Percentiles rank a stretch among this genome's conserved stretches.
phyloP scores from a whole-genome alignment of 2,797 vertebrate genomes.

The Apogon hyalosoma region DNA sequence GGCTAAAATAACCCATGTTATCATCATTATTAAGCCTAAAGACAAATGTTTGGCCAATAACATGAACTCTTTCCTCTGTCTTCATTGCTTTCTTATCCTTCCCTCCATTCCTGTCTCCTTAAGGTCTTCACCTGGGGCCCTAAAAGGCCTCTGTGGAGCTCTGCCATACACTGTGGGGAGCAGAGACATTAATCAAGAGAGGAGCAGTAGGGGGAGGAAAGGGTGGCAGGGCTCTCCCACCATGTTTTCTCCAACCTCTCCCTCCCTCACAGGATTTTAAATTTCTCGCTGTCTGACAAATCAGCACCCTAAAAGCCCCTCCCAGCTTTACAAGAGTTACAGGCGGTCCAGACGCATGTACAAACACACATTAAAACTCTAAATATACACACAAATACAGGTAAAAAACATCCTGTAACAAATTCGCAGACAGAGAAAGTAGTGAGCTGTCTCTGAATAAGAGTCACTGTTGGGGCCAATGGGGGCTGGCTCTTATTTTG shows the following conservation, averaged over 20 bases:
- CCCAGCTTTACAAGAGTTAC: conserved; percentile 21
- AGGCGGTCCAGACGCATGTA: conserved; percentile 22
- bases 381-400: conserved; percentile 8
- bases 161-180: conserved; percentile 38
- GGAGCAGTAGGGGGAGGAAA: conserved; percentile 39
- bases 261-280: conserved; percentile 39
- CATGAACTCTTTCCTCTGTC: background rate
- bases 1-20: conserved; percentile 19
- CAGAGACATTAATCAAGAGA: conserved; percentile 64
- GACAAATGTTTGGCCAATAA: conserved; percentile 16
- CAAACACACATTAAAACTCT: conserved; percentile 19
- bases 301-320: conserved; percentile 33
- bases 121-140: conserved; percentile 59
- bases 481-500: conserved; percentile 68
- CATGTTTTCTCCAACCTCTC: conserved; percentile 28
- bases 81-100: conserved; percentile 20
- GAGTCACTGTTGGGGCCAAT: conserved; percentile 32
- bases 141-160: conserved; percentile 27
- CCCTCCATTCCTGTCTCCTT: conserved; percentile 8
- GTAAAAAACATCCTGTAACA: background rate
- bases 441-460: conserved; percentile 25
- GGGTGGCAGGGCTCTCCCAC: conserved; percentile 46
- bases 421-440: background rate
- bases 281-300: conserved; percentile 52
- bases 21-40: conserved; percentile 22